phyloP scores from a whole-genome alignment of 1,140 invertebrate genomes.

The Ceratosolen solmsi region DNA sequence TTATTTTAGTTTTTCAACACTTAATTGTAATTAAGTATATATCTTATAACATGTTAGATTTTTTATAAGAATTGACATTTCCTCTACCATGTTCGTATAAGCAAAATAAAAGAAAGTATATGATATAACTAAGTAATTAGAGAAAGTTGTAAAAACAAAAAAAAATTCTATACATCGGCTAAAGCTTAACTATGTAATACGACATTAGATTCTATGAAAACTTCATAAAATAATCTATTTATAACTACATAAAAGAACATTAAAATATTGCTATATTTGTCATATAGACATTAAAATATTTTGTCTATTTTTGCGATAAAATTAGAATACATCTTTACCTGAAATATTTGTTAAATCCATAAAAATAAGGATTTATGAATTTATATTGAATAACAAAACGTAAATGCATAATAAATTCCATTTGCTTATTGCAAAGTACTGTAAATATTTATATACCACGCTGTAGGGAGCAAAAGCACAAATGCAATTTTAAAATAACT shows the following conservation, averaged over 20 bases:
- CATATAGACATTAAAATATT: background rate
- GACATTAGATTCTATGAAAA: background rate
- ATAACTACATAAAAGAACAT: background rate
- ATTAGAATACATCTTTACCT: slow-evolving; percentile 3
- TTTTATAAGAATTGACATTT: background rate
- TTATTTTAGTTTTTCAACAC: background rate
- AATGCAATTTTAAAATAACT: too few relatives aligned
- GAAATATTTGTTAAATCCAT: background rate
- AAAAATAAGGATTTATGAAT: background rate
- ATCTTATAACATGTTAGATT: background rate
- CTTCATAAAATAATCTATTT: background rate
- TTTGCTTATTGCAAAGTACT: too few relatives aligned
- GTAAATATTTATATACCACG: too few relatives aligned
- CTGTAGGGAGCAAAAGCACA: too few relatives aligned
- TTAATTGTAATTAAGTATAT: background rate
- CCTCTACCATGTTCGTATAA: background rate
- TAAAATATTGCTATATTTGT: background rate
- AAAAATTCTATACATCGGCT: too few relatives aligned
- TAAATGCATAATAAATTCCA: background rate
- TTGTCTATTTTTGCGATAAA: background rate
- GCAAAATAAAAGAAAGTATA: background rate
- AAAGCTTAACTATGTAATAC: too few relatives aligned
- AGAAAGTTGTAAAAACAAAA: too few relatives aligned
- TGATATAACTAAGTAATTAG: too few relatives aligned
- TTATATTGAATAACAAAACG: background rate